These are phyloP conservation scores for Periphyllus acericola DNA, from an alignment of 2,888 invertebrate genomes.

Conservation along the genomic window DNA sequence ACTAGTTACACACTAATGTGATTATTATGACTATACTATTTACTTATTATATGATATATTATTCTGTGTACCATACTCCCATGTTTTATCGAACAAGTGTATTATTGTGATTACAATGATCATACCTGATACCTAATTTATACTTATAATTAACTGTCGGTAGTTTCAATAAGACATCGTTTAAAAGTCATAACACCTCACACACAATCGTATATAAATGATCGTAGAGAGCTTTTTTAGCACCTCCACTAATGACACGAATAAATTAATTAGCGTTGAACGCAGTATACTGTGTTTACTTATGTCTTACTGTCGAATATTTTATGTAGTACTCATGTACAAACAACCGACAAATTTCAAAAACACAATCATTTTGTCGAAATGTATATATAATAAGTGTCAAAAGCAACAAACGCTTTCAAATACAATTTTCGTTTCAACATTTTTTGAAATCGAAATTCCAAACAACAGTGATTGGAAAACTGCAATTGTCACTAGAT, in stretches of 20 bases:
- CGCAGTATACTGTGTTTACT: background rate
- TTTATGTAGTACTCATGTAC: background rate
- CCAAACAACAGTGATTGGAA: slow-evolving; percentile 9
- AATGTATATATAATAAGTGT: background rate
- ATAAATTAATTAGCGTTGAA: background rate
- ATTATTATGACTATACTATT: background rate
- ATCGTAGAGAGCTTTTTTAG: background rate
- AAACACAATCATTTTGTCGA: background rate
- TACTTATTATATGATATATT: background rate
- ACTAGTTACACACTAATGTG: background rate
- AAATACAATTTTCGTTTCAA: slow-evolving; percentile 1
- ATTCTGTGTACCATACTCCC: background rate
- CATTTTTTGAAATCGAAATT: slow-evolving; percentile 22
- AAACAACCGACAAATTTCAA: background rate
- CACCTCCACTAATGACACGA: background rate
- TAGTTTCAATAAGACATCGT: background rate
- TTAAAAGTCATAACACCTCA: background rate
- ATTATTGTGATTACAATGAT: background rate
- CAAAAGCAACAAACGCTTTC: slow-evolving; percentile 11
- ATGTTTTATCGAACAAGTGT: background rate
- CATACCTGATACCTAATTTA: background rate
- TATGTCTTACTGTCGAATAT: background rate
- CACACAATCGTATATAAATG: background rate
- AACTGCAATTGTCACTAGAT: slow-evolving; percentile 43
- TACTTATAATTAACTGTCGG: background rate